Conservation (phyloP, 2,113 vertebrate species). For the Aegotheles bennettii region DNA sequence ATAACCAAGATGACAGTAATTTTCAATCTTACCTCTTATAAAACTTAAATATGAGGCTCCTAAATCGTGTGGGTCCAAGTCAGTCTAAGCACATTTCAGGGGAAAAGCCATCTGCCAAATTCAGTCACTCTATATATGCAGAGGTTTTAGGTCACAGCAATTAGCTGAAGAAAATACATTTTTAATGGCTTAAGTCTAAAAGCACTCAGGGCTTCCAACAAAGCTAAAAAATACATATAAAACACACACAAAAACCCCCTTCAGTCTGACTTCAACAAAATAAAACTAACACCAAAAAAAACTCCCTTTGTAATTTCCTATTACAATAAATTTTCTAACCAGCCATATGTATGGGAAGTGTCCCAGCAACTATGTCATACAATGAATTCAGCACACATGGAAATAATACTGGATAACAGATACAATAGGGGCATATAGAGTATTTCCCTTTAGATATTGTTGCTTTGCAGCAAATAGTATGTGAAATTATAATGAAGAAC, state of each 20-base stretch:
- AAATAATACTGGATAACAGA: neutral
- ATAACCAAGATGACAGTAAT: conserved; percentile 1
- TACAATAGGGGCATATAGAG: neutral
- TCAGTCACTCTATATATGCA: neutral
- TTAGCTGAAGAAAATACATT: neutral
- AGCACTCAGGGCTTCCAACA: neutral
- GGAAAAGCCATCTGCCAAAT: neutral
- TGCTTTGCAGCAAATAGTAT: neutral
- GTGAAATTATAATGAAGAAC: neutral
- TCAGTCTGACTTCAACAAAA: neutral
- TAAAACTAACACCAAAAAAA: conserved; percentile 20
- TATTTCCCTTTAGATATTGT: neutral
- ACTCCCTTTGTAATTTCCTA: neutral
- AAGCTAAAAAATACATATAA: neutral
- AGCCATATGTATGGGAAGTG: neutral
- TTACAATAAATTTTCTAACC: neutral
- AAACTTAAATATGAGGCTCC: neutral
- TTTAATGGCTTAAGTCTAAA: neutral
- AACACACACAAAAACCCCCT: neutral
- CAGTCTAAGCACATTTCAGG: neutral
- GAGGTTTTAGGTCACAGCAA: conserved; percentile 2
- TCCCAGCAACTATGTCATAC: neutral
- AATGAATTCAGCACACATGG: neutral
- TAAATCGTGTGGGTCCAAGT: neutral
- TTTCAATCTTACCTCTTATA: neutral